Base-by-base conservation (phyloP, 2,113 vertebrate species). In the Gulo gulo region DNA sequence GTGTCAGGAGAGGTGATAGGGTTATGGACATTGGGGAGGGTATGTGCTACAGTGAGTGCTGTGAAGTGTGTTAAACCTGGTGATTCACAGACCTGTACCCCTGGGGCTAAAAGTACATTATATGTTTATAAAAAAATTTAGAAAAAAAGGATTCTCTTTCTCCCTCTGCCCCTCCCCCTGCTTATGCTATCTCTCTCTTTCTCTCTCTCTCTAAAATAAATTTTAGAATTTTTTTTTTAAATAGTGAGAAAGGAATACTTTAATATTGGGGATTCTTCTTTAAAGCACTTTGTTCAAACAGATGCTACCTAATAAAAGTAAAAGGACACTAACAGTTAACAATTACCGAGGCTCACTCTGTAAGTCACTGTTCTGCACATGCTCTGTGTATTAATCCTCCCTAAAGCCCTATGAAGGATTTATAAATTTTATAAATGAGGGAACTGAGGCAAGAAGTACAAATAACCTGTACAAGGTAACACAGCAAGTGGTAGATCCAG, bases 211-310 rank as follows among this genome's bases (percentile, higher is more conserved):
- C 26, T 61, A 57, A 57, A 57, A 57, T 63, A 63, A 63, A 4
- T 57, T 57, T 57, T 57, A 57, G 7, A 57, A 57, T 23, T 13
- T 21, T 24, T 24, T 23, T 59, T 57, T 59, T 24, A 2, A 94
- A 92, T 50, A 57, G 45, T 83, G 34, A 92, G 50, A 78, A 94
- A 71, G 21, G 24, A 55, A 20, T 81, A 74, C 14, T 76, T 90
- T 21, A 76, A 36, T 80, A 69, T 11, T 15, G 31, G 93, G 11
- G 39, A 4, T 45, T 88, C 74, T 92, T 96, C 92, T 26, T 80
- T 94, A 95, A 94, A 94, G 50, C 1, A 78, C 42, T 42, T 88
- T 59, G 3, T 65, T 90, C 29, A 88, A 96, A 96, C 92, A 0
- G 26, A 92, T 65, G 13, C 34, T 50, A 89, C 92, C 39, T 47